A percentile compares a stretch with the other conserved stretches of the same genome.
Evolutionary conservation across 1,140 invertebrate genomes (phyloP).

Genomic region (Chlorops oryzae): DNA sequence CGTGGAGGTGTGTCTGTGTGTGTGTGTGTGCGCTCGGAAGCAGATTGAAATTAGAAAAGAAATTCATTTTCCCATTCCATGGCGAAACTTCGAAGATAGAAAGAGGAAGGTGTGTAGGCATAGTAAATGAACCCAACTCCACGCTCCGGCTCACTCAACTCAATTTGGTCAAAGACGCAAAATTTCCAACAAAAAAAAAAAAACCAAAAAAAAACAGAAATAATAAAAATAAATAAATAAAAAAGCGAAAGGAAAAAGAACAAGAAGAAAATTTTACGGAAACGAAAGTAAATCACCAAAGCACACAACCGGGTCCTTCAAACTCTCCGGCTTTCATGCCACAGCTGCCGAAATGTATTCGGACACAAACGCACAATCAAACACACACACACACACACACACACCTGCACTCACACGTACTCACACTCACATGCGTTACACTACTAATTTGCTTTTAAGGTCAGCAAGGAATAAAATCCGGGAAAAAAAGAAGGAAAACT

Average conservation of each 20-base stretch:
- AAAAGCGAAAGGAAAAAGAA: too few species aligned
- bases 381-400: not conserved
- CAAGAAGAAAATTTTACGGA: conserved; percentile 8
- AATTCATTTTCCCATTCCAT: not conserved
- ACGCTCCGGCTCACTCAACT: too few species aligned
- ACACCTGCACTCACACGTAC: not conserved
- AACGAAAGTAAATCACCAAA: conserved; percentile 13
- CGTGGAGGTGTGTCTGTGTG: too few species aligned
- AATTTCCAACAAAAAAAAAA: too few species aligned
- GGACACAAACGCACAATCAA: not conserved
- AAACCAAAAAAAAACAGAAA: conserved; percentile 4
- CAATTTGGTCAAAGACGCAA: too few species aligned
- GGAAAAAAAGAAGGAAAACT: not conserved
- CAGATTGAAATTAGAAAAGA: conserved; percentile 8
- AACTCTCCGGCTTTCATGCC: not conserved
- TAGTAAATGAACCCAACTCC: too few species aligned
- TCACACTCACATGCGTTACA: not conserved
- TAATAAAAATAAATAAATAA: conserved; percentile 1
- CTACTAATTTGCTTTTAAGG: conserved; percentile 14
- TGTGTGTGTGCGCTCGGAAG: too few species aligned
- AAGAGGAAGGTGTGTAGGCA: too few species aligned
- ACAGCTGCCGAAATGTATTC: not conserved
- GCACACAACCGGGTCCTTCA: not conserved
- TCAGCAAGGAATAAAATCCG: conserved; percentile 8
- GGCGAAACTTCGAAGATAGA: too few species aligned